Evolutionary conservation across 2,888 invertebrate species (phyloP).

Genomic region (Drosophila anceps): DNA sequence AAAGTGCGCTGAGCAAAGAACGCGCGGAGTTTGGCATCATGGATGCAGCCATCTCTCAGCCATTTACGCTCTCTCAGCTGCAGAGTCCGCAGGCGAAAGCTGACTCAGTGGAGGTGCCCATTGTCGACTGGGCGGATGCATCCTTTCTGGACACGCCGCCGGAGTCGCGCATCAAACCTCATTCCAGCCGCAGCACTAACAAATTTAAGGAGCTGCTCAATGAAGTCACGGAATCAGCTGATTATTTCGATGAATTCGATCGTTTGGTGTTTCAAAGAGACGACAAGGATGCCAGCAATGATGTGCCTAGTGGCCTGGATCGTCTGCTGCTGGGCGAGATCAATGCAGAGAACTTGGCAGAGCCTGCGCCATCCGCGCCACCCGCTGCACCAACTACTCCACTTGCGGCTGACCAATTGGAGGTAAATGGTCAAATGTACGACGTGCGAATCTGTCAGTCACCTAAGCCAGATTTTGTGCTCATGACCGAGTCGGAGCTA

Average conservation of each 20-base stretch:
- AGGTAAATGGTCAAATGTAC: conserved; percentile 80
- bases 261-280: conserved; percentile 64
- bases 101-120: conserved; percentile 32
- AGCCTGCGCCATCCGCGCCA: background rate
- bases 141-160: conserved; percentile 77
- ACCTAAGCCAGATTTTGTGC: conserved; percentile 87
- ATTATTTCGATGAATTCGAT: conserved; percentile 82
- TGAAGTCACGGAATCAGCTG: conserved; percentile 20
- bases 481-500: conserved; percentile 87
- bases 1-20: conserved; percentile 68
- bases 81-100: conserved; percentile 30
- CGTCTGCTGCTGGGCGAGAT: conserved; percentile 77
- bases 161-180: conserved; percentile 63
- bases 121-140: conserved; percentile 71
- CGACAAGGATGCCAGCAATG: conserved; percentile 9
- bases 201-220: conserved; percentile 69
- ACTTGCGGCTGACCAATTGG: conserved; percentile 50
- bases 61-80: conserved; percentile 57
- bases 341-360: conserved; percentile 30
- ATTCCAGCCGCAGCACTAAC: conserved; percentile 56
- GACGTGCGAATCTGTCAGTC: conserved; percentile 86
- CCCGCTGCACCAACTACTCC: background rate
- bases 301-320: conserved; percentile 77
- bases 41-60: conserved; percentile 71
- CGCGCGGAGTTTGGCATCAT: conserved; percentile 82